These are phyloP conservation scores for Drosophila vallismaia DNA, from an alignment of 2,888 invertebrate species.

Conservation along the genomic window DNA sequence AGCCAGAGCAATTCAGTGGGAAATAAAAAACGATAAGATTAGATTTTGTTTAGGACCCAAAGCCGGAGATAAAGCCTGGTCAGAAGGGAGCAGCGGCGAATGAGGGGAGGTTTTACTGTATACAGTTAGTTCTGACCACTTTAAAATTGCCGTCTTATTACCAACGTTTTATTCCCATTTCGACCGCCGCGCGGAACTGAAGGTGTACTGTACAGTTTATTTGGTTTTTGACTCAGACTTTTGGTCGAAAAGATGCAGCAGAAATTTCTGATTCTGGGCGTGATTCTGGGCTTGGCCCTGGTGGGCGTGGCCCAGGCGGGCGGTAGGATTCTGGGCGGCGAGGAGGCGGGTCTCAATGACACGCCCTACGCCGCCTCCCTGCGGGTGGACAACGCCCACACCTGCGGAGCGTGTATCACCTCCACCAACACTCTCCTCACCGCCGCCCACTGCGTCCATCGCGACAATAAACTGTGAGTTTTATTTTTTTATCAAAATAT, in stretches of 20 bases:
- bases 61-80: slow-evolving; percentile 38
- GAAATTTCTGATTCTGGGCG: slow-evolving; percentile 5
- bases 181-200: slow-evolving; percentile 9
- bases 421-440: slow-evolving; percentile 67
- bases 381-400: slow-evolving; percentile 72
- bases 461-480: slow-evolving; percentile 63
- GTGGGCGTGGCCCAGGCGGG: slow-evolving; percentile 9
- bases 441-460: slow-evolving; percentile 80
- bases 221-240: not conserved
- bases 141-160: slow-evolving; percentile 33
- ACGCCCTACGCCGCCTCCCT: slow-evolving; percentile 82
- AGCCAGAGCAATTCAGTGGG: slow-evolving; percentile 16
- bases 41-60: slow-evolving; percentile 49
- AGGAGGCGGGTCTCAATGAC: slow-evolving; percentile 66
- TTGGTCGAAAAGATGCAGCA: slow-evolving; percentile 30
- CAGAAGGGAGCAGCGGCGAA: not conserved
- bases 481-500: not conserved
- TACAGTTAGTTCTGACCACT: slow-evolving; percentile 19
- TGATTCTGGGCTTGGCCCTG: slow-evolving; percentile 20
- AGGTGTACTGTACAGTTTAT: not conserved
- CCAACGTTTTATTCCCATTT: slow-evolving; percentile 29
- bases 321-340: slow-evolving; percentile 79
- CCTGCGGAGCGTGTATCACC: slow-evolving; percentile 79
- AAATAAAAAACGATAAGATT: slow-evolving; percentile 63
- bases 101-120: not conserved